Evolutionary conservation across 1,140 invertebrate species (phyloP).

Genomic region (Drosophila sucinea): DNA sequence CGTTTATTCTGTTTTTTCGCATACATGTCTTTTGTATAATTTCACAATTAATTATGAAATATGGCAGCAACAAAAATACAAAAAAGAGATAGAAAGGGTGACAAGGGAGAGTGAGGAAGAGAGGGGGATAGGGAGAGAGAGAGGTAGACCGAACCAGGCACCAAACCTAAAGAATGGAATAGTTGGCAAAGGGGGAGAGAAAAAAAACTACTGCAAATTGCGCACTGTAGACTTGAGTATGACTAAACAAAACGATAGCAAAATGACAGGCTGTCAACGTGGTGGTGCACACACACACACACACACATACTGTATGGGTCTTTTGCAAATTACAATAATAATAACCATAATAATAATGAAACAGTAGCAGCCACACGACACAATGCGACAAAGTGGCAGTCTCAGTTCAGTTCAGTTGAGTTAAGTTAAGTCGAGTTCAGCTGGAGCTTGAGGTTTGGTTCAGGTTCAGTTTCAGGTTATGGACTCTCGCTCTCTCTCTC

Average conservation of each 20-base stretch:
- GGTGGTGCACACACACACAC: constrained; percentile 17
- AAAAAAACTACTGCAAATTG: constrained; percentile 38
- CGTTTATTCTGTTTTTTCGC: constrained; percentile 41
- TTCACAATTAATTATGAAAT: constrained; percentile 79
- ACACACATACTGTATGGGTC: neutral
- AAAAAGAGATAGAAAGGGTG: constrained; percentile 11
- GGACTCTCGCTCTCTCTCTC: neutral
- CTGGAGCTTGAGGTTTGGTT: neutral
- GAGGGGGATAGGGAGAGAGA: neutral
- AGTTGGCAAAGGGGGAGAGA: constrained; percentile 12
- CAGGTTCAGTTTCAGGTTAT: constrained; percentile 11
- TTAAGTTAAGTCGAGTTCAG: constrained; percentile 5
- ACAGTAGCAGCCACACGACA: constrained; percentile 69
- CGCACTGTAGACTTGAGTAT: constrained; percentile 48
- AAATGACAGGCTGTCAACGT: constrained; percentile 78
- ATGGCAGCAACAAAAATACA: constrained; percentile 38
- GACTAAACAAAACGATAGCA: constrained; percentile 77
- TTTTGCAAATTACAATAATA: constrained; percentile 76
- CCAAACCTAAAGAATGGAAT: constrained; percentile 24
- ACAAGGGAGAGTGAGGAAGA: neutral
- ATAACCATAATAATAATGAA: constrained; percentile 70
- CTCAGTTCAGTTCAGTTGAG: constrained; percentile 34
- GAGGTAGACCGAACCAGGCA: constrained; percentile 31
- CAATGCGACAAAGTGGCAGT: constrained; percentile 75
- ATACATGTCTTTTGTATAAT: constrained; percentile 70